A percentile compares a stretch with the other conserved stretches of the same genome.
Conservation (phyloP, 2,113 vertebrate species). For the Malaclemys terrapin region DNA sequence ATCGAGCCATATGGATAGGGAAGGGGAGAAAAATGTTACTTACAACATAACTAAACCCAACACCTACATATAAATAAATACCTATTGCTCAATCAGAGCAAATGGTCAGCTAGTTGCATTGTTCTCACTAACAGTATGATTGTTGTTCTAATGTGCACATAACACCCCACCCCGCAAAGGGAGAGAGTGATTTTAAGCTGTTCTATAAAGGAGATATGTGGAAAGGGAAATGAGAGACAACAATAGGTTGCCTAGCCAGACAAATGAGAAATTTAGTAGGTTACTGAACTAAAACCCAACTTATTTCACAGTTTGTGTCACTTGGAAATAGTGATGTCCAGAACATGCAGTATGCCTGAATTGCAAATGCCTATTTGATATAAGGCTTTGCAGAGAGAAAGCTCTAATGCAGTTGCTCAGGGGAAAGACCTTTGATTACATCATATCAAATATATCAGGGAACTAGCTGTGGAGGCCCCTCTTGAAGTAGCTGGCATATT, state of each 20-base stretch:
- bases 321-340: not conserved
- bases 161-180: not conserved
- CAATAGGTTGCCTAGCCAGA: not conserved
- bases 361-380: not conserved
- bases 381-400: slow-evolving; percentile 2
- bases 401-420: not conserved
- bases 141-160: not conserved
- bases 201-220: slow-evolving; percentile 18
- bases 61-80: not conserved
- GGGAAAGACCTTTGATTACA: slow-evolving; percentile 11
- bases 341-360: not conserved
- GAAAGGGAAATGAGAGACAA: not conserved
- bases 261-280: not conserved
- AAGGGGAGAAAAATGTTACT: slow-evolving; percentile 36
- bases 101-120: not conserved
- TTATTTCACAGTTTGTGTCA: slow-evolving; percentile 9
- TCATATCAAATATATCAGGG: slow-evolving; percentile 6
- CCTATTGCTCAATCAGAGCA: not conserved
- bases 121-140: not conserved
- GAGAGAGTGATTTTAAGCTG: not conserved
- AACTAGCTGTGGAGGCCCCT: slow-evolving; percentile 14
- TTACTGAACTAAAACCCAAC: not conserved
- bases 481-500: not conserved
- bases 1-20: slow-evolving; percentile 12
- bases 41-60: not conserved